Evolutionary conservation across 2,113 vertebrate species (phyloP).

Genomic region (Mus spicilegus): DNA sequence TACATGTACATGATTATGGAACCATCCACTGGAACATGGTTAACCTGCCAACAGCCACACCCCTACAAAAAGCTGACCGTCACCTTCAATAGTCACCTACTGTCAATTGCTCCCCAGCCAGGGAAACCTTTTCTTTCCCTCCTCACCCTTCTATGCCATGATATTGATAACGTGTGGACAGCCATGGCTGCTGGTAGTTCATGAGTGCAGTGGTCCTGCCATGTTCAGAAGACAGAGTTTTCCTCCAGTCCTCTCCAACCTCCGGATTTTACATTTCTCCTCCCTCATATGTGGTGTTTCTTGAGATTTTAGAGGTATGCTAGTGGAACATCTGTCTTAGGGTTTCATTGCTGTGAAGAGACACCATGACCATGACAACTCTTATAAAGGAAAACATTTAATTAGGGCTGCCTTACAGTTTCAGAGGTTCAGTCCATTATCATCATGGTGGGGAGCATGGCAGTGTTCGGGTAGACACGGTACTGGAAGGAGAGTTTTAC

Average conservation of each 20-base stretch:
- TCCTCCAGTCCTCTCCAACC: background rate
- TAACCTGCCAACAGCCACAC: background rate
- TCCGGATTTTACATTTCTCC: background rate
- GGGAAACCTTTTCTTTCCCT: background rate
- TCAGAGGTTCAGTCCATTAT: too few species aligned
- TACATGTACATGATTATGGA: background rate
- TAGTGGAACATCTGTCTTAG: background rate
- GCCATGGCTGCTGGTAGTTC: background rate
- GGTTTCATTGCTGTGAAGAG: too few species aligned
- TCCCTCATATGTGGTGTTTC: background rate
- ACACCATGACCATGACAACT: too few species aligned
- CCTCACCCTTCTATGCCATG: background rate
- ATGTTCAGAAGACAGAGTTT: background rate
- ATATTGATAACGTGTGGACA: background rate
- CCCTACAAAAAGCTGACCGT: background rate
- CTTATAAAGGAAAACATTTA: too few species aligned
- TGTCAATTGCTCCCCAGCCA: too few species aligned
- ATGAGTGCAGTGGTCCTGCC: background rate
- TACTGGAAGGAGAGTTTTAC: too few species aligned
- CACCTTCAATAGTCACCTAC: background rate
- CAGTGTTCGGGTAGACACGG: too few species aligned
- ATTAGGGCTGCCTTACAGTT: too few species aligned
- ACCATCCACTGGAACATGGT: background rate
- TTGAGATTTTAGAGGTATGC: background rate
- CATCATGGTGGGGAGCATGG: too few species aligned